Percentiles rank a stretch among this genome's conserved stretches.
Evolutionary conservation across 2,888 invertebrate genomes (phyloP).

Genomic region (Osmoderma eremita): DNA sequence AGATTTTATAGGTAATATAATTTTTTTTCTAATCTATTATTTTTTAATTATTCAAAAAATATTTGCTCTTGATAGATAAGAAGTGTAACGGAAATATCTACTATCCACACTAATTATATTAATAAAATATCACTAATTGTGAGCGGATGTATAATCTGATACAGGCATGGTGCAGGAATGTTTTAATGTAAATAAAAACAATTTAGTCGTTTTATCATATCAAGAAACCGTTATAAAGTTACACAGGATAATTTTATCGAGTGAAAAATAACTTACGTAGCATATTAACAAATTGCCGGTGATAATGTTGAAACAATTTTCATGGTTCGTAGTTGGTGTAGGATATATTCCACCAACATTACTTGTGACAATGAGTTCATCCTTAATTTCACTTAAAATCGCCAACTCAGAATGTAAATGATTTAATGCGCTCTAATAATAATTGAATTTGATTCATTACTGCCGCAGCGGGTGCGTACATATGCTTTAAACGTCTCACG

Average conservation of each 20-base stretch:
- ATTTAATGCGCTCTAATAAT: slow-evolving; percentile 31
- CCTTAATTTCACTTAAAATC: slow-evolving; percentile 39
- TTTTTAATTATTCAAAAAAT: slow-evolving; percentile 14
- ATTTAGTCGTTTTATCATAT: slow-evolving; percentile 2
- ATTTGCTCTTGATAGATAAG: slow-evolving; percentile 6
- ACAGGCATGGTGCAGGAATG: background rate
- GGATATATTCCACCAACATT: slow-evolving; percentile 37
- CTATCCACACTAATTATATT: slow-evolving; percentile 20
- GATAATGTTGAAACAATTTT: slow-evolving; percentile 35
- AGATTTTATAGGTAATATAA: too few relatives aligned
- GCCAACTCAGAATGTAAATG: slow-evolving; percentile 40
- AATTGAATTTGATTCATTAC: slow-evolving; percentile 37
- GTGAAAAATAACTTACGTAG: slow-evolving; percentile 21
- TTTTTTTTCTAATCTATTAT: slow-evolving; percentile 6
- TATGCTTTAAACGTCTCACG: too few relatives aligned
- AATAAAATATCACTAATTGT: slow-evolving; percentile 34
- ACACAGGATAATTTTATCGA: slow-evolving; percentile 16
- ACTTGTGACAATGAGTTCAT: slow-evolving; percentile 37
- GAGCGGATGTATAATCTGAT: slow-evolving; percentile 28
- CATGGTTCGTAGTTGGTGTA: slow-evolving; percentile 32
- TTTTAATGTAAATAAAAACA: slow-evolving; percentile 8
- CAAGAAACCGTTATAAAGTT: slow-evolving; percentile 1
- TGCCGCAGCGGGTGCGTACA: background rate
- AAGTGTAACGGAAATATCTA: slow-evolving; percentile 30
- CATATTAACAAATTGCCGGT: slow-evolving; percentile 31